Evolutionary conservation across 2,888 invertebrate genomes (phyloP).

Genomic region (Fabriciana adippe): DNA sequence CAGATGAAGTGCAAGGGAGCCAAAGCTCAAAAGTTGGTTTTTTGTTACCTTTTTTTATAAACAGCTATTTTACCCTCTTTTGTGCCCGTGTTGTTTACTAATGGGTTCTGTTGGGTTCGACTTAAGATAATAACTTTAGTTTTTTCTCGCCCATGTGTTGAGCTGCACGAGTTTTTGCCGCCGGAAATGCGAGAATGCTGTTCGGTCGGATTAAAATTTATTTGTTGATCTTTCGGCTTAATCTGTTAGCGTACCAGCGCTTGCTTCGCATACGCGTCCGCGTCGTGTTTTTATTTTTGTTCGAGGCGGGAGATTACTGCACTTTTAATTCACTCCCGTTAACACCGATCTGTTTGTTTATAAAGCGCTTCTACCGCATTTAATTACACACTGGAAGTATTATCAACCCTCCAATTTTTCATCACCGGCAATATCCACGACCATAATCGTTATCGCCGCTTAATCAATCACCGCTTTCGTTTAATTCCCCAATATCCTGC

Average conservation of each 20-base stretch:
- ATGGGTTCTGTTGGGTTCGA: conserved; percentile 82
- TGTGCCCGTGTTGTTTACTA: conserved; percentile 82
- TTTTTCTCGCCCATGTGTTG: conserved; percentile 79
- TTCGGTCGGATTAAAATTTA: conserved; percentile 76
- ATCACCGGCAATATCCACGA: conserved; percentile 58
- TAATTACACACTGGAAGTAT: conserved; percentile 46
- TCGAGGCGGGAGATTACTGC: conserved; percentile 48
- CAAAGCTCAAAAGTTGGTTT: conserved; percentile 78
- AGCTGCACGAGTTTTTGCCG: conserved; percentile 67
- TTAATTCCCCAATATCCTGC: conserved; percentile 80
- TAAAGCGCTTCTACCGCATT: conserved; percentile 48
- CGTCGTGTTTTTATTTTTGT: conserved; percentile 55
- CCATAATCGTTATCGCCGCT: conserved; percentile 71
- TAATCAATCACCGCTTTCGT: conserved; percentile 76
- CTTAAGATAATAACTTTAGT: conserved; percentile 80
- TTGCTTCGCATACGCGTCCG: conserved; percentile 50
- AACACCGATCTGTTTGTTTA: conserved; percentile 52
- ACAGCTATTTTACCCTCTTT: conserved; percentile 79
- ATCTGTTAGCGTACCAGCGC: conserved; percentile 64
- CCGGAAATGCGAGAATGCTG: conserved; percentile 77
- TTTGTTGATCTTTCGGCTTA: conserved; percentile 78
- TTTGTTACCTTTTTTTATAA: conserved; percentile 71
- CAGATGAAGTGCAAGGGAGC: conserved; percentile 73
- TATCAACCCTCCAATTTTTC: conserved; percentile 59
- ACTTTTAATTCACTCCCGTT: conserved; percentile 58